Percentiles rank a stretch among this genome's conserved stretches.
Conservation (phyloP, 2,888 invertebrate species). For the Monopis laevigella region DNA sequence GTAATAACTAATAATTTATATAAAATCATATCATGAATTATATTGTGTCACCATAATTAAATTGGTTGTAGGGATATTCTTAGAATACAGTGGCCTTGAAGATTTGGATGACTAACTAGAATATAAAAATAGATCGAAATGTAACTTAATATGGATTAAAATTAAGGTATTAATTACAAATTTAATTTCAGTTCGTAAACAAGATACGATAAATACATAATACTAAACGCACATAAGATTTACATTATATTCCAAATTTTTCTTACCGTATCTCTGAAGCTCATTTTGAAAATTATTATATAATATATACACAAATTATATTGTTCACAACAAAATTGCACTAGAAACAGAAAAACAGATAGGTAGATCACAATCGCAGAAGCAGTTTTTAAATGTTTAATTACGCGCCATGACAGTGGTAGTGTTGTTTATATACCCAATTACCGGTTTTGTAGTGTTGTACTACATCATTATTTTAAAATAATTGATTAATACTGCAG, state of each 20-base stretch:
- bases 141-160: background rate
- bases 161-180: background rate
- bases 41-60: no score
- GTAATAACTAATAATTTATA: background rate
- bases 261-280: constrained; percentile 14
- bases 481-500: no score
- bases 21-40: background rate
- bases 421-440: no score
- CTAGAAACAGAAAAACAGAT: background rate
- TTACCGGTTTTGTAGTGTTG: no score
- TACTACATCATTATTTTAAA: no score
- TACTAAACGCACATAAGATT: no score
- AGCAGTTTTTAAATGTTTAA: no score
- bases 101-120: constrained; percentile 5
- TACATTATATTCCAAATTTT: no score
- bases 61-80: no score
- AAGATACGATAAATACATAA: constrained; percentile 3
- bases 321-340: background rate
- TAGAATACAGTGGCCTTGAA: constrained; percentile 5
- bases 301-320: background rate
- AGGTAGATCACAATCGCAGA: no score
- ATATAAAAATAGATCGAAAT: constrained; percentile 7
- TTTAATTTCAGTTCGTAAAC: background rate
- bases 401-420: no score
- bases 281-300: constrained; percentile 4